These are phyloP conservation scores for Dasysyrphus tricinctus DNA, from an alignment of 2,888 invertebrate genomes.

Conservation along the genomic window DNA sequence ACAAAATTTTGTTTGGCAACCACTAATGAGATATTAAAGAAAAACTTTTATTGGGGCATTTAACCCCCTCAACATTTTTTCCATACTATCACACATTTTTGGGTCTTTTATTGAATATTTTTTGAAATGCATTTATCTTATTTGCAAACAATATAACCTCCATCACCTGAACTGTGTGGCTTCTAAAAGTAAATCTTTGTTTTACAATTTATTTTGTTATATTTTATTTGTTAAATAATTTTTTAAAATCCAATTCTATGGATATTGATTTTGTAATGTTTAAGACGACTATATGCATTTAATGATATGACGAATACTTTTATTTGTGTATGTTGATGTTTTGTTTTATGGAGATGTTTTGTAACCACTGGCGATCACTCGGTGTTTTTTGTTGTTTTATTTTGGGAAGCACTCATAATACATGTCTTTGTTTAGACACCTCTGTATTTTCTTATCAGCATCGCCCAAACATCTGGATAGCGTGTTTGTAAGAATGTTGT, in stretches of 20 bases:
- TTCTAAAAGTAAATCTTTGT: slow-evolving; percentile 63
- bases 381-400: not conserved
- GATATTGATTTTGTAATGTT: slow-evolving; percentile 21
- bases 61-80: not conserved
- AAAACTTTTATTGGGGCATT: not conserved
- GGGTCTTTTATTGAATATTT: not conserved
- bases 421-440: slow-evolving; percentile 74
- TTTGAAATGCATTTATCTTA: not conserved
- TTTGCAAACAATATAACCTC: not conserved
- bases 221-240: slow-evolving; percentile 19
- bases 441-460: slow-evolving; percentile 84
- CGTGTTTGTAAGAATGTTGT: slow-evolving; percentile 84
- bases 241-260: slow-evolving; percentile 17
- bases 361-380: slow-evolving; percentile 30
- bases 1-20: not conserved
- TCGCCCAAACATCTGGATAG: slow-evolving; percentile 85
- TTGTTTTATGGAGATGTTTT: slow-evolving; percentile 6
- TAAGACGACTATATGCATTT: slow-evolving; percentile 62
- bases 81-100: not conserved
- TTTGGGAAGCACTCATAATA: not conserved
- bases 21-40: not conserved
- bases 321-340: not conserved
- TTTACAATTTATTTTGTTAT: slow-evolving; percentile 6
- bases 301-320: slow-evolving; percentile 70
- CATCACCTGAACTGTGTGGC: slow-evolving; percentile 1